Conservation (phyloP, 1,140 invertebrate genomes). For the Drosophila sp. region DNA sequence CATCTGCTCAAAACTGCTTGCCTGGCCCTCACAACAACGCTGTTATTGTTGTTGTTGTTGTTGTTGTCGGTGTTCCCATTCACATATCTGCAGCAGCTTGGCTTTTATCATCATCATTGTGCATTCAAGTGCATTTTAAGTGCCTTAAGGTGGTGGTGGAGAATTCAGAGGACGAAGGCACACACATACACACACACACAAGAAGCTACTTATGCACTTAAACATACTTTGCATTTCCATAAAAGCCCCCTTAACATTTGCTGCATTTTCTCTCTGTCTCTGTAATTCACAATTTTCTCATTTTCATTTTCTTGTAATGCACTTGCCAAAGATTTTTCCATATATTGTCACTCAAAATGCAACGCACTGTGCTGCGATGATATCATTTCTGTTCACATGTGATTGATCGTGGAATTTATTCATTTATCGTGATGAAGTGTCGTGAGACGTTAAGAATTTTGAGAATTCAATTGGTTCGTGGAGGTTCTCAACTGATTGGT, state of each 20-base stretch:
- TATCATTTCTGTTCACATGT: constrained; percentile 5
- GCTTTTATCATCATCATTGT: constrained; percentile 23
- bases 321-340: constrained; percentile 6
- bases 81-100: constrained; percentile 30
- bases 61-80: constrained; percentile 41
- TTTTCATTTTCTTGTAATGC: constrained; percentile 9
- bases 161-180: neutral
- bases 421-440: no score
- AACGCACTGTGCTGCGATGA: constrained; percentile 6
- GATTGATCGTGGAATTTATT: no score
- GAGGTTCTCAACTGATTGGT: no score
- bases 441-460: no score
- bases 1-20: neutral
- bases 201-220: constrained; percentile 19
- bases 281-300: neutral
- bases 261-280: neutral
- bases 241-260: neutral
- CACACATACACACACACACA: no score
- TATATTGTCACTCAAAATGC: constrained; percentile 15
- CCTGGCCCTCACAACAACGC: constrained; percentile 2
- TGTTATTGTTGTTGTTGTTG: constrained; percentile 25
- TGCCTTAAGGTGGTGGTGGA: constrained; percentile 1
- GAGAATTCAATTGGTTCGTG: no score
- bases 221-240: constrained; percentile 23
- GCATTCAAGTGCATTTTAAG: constrained; percentile 23